phyloP scores from a whole-genome alignment of 2,888 invertebrate genomes.

The Metallyticus violacea region DNA sequence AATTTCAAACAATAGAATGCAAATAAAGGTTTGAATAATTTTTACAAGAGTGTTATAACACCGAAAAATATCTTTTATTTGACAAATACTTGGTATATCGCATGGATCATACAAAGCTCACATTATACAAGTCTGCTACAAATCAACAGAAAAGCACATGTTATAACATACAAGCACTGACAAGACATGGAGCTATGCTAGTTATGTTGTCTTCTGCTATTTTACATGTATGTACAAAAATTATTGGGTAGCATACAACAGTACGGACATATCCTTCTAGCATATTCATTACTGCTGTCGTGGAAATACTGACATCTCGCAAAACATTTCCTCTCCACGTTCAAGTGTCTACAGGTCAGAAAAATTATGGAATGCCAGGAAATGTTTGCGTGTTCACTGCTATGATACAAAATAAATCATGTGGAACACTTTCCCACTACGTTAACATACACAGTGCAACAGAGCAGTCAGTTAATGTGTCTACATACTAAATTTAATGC shows the following conservation, averaged over 20 bases:
- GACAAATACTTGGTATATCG: slow-evolving; percentile 8
- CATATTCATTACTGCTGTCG: too few relatives aligned
- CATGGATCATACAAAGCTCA: not conserved
- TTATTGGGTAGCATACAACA: not conserved
- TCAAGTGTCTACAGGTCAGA: not conserved
- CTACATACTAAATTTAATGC: slow-evolving; percentile 17
- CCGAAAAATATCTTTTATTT: slow-evolving; percentile 26
- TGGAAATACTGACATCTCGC: not conserved
- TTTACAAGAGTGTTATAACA: not conserved
- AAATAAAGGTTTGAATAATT: not conserved
- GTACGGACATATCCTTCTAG: not conserved
- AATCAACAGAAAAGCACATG: not conserved
- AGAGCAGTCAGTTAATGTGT: not conserved
- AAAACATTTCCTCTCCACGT: too few relatives aligned
- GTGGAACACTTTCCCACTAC: too few relatives aligned
- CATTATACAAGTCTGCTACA: not conserved
- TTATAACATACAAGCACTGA: not conserved
- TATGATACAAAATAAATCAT: too few relatives aligned
- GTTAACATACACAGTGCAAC: too few relatives aligned
- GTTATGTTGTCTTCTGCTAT: slow-evolving; percentile 1
- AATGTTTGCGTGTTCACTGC: not conserved
- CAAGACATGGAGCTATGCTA: not conserved
- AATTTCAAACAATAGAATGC: not conserved
- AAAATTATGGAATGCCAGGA: too few relatives aligned
- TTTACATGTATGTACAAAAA: slow-evolving; percentile 23